Base-by-base conservation (phyloP, 2,888 invertebrate species). In the Strigamia crassipes region DNA sequence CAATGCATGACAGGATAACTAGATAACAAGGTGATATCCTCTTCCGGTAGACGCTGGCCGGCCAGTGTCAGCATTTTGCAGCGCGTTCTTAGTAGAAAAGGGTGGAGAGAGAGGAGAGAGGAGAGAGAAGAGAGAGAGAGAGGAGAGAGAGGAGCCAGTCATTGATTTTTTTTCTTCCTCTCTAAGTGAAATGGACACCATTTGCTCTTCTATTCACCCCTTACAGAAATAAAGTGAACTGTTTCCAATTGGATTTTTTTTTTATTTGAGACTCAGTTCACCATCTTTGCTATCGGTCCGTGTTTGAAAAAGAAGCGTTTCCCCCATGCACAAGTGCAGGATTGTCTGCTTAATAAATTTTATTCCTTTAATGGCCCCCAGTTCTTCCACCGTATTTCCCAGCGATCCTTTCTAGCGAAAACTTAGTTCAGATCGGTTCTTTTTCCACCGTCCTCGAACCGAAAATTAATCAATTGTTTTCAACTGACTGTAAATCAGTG, bases 21-120 rank as follows among this genome's bases (percentile, higher is more conserved):
- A 51, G 51, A 51, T 51, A 51, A 51, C 51, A 51, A 51, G 51
- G 51, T 51, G 51, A 51, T 51, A 51, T 51, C 51, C 51, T 51
- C 15, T 51, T 51, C 51, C 51, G 51, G 51, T 51, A 51, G 51
- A 51, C 51, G 12, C 18, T 51, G 51, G 51, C 38, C 18, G 51
- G 51, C 51, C 51, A 51, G 51, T 51, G 51, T 51, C 51, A 51
- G 51, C 51, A 51, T 51, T 51, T 51, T 51, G 15, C 51, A 8
- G 18, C 18, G 51, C 6, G 51, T 6, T 38, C 38, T 15, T 51
- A 51, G 10, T 10, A 10, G 0, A 0, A 13, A 10, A 51, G n/a
- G n/a, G n/a, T n/a, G n/a, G n/a, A n/a, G n/a, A n/a, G n/a, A n/a
- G n/a, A n/a, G n/a, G 51, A 51, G 51, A 51, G 38, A 38, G n/a